These are phyloP conservation scores for Leucophora obtusa DNA, from an alignment of 2,888 invertebrate species.

Conservation along the genomic window DNA sequence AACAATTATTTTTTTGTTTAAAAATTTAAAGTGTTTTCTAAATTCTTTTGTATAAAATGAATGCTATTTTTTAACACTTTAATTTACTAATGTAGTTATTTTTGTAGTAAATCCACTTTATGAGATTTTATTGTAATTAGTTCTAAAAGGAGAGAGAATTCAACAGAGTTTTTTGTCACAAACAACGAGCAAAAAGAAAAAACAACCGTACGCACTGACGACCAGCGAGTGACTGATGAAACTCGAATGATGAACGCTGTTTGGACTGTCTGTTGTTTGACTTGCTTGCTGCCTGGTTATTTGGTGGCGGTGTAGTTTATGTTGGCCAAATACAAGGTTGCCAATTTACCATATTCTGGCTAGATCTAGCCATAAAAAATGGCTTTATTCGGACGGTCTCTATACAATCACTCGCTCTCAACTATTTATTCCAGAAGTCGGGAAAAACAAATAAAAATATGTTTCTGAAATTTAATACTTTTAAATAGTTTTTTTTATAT, in stretches of 20 bases:
- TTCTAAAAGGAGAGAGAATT: constrained; percentile 7
- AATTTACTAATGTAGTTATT: background rate
- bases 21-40: constrained; percentile 1
- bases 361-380: too few species aligned
- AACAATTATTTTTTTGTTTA: background rate
- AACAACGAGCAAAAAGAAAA: constrained; percentile 27
- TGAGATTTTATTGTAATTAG: constrained; percentile 16
- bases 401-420: too few species aligned
- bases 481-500: too few species aligned
- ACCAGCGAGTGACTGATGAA: constrained; percentile 56
- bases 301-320: too few species aligned
- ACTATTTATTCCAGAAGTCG: too few species aligned
- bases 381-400: too few species aligned
- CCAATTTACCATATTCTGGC: too few species aligned
- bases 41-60: background rate
- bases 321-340: too few species aligned
- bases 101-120: constrained; percentile 25
- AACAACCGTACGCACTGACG: constrained; percentile 51
- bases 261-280: constrained; percentile 13
- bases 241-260: constrained; percentile 13
- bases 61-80: constrained; percentile 29
- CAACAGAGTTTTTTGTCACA: constrained; percentile 15
- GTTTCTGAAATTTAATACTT: too few species aligned
- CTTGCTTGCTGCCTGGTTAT: background rate
- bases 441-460: too few species aligned